A percentile compares a stretch with the other conserved stretches of the same genome.
Conservation (phyloP, 2,797 vertebrate species). For the Emydoidea blandingii region DNA sequence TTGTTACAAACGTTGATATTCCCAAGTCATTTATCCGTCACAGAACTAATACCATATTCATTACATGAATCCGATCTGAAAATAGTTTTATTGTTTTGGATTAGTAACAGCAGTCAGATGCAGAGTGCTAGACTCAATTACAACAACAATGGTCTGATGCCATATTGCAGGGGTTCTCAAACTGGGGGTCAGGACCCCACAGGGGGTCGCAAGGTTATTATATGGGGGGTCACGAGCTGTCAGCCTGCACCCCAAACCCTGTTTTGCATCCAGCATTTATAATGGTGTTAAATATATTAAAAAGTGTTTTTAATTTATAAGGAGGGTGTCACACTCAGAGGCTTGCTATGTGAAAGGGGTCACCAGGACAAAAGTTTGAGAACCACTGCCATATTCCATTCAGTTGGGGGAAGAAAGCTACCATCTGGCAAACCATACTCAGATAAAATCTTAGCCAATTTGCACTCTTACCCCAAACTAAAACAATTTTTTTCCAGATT, state of each 20-base stretch:
- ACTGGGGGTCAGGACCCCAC: too few relatives aligned
- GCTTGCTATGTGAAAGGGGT: too few relatives aligned
- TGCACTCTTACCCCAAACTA: not conserved
- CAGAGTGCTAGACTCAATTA: not conserved
- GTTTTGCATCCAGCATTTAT: too few relatives aligned
- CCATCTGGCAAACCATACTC: not conserved
- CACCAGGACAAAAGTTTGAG: too few relatives aligned
- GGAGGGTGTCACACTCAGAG: too few relatives aligned
- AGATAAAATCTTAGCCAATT: not conserved
- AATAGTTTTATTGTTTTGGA: constrained; percentile 31
- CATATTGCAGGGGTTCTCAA: not conserved
- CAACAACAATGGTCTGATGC: not conserved
- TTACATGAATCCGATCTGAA: constrained; percentile 18
- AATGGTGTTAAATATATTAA: too few relatives aligned
- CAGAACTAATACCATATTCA: constrained; percentile 51
- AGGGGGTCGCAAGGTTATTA: too few relatives aligned
- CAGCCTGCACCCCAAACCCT: too few relatives aligned
- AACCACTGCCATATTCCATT: not conserved
- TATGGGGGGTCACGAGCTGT: too few relatives aligned
- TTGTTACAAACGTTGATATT: not conserved
- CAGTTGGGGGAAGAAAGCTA: not conserved
- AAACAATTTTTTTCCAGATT: not conserved
- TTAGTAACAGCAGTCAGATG: constrained; percentile 40
- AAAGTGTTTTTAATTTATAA: too few relatives aligned
- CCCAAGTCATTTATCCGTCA: constrained; percentile 35